Evolutionary conservation across 2,113 vertebrate genomes (phyloP).

Genomic region (Bubo bubo): DNA sequence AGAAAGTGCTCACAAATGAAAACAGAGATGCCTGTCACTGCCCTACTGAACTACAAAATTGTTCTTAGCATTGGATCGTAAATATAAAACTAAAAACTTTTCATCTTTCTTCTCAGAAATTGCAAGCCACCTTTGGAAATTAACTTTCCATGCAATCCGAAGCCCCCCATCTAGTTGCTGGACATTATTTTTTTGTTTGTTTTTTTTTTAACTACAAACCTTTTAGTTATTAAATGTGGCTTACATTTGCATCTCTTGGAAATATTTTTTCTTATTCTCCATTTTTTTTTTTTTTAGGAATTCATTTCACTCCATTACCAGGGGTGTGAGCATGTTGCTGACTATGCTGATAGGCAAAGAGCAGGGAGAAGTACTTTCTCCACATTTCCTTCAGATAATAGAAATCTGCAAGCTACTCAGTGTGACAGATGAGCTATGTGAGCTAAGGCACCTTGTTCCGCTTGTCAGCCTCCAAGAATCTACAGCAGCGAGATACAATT

Average conservation of each 20-base stretch:
- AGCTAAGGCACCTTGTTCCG: constrained; percentile 71
- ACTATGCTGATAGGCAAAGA: constrained; percentile 26
- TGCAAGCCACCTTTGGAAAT: not conserved
- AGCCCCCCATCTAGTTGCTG: not conserved
- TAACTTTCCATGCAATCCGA: not conserved
- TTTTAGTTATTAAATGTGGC: not conserved
- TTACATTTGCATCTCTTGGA: not conserved
- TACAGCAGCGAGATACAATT: constrained; percentile 57
- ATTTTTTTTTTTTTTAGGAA: not conserved
- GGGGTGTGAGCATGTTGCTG: not conserved
- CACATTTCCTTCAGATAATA: constrained; percentile 69
- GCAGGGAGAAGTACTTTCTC: not conserved
- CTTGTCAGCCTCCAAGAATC: constrained; percentile 74
- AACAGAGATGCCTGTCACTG: not conserved
- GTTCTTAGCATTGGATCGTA: not conserved
- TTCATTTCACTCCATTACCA: not conserved
- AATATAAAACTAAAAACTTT: not conserved
- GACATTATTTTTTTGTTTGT: no score
- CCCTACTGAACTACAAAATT: not conserved
- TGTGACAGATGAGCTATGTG: constrained; percentile 73
- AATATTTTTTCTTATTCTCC: not conserved
- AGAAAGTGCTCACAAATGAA: not conserved
- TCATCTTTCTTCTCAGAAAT: not conserved
- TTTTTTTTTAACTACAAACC: not conserved
- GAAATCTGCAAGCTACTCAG: constrained; percentile 69